Percentiles rank a stretch among this genome's conserved stretches.
phyloP scores from a whole-genome alignment of 2,888 invertebrate species.

The Blastobasis lacticolella region DNA sequence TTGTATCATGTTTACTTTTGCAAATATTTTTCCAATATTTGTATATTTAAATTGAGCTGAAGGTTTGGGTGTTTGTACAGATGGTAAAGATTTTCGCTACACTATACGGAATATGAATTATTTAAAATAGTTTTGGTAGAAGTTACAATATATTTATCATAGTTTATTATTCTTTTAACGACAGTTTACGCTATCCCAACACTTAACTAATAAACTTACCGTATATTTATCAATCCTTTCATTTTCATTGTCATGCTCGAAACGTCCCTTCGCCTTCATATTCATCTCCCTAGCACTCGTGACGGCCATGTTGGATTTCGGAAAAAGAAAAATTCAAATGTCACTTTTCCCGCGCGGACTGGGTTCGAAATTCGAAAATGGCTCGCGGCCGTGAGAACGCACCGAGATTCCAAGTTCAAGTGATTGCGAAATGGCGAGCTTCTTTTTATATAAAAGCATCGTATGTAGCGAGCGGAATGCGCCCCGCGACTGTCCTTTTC shows the following conservation, averaged over 20 bases:
- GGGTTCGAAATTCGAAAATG: conserved; percentile 25
- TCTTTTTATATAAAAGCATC: conserved; percentile 62
- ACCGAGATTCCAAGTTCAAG: conserved; percentile 64
- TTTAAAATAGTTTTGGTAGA: too few relatives aligned
- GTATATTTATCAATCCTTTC: conserved; percentile 63
- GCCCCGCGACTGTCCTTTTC: conserved; percentile 56
- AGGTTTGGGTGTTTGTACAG: too few relatives aligned
- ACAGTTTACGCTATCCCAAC: too few relatives aligned
- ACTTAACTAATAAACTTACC: conserved; percentile 32
- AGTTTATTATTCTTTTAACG: too few relatives aligned
- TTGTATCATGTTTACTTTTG: too few relatives aligned
- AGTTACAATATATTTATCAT: neutral
- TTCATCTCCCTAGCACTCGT: conserved; percentile 57
- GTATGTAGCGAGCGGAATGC: conserved; percentile 33
- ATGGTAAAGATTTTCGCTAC: too few relatives aligned
- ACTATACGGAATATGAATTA: too few relatives aligned
- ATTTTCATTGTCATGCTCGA: conserved; percentile 60
- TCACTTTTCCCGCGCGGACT: conserved; percentile 52
- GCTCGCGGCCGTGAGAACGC: conserved; percentile 56
- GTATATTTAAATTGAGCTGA: too few relatives aligned
- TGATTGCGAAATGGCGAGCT: conserved; percentile 62
- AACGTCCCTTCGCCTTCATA: conserved; percentile 56
- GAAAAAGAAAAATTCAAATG: conserved; percentile 25
- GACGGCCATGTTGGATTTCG: conserved; percentile 52
- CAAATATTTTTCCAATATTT: too few relatives aligned